Percentiles rank a stretch among this genome's conserved stretches.
phyloP scores from a whole-genome alignment of 2,888 invertebrate species.

The Ennomos quercinarius region DNA sequence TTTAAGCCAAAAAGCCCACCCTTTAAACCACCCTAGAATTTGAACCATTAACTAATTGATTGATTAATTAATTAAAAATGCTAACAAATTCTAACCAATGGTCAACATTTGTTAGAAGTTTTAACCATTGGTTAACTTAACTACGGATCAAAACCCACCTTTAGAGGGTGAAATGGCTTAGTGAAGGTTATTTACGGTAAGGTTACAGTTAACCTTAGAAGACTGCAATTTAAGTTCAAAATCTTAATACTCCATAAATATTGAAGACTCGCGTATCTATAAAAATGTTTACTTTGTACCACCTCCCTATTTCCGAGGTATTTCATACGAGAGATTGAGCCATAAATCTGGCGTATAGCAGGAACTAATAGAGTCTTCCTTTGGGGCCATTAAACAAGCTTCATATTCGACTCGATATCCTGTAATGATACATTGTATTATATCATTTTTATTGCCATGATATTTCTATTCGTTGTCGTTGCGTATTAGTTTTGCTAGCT shows the following conservation, averaged over 20 bases:
- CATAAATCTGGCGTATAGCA: constrained; percentile 65
- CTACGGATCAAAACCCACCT: too few species aligned
- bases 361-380: constrained; percentile 70
- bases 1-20: too few species aligned
- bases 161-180: too few species aligned
- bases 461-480: constrained; percentile 17
- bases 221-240: background rate
- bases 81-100: too few species aligned
- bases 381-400: constrained; percentile 63
- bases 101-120: too few species aligned
- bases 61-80: too few species aligned
- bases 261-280: constrained; percentile 22
- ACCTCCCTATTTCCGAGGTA: constrained; percentile 39
- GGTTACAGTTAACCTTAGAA: too few species aligned
- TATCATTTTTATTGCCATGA: constrained; percentile 36
- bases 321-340: constrained; percentile 59
- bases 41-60: too few species aligned
- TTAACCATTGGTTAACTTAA: too few species aligned
- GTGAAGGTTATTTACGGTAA: too few species aligned
- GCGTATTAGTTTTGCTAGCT: constrained; percentile 1
- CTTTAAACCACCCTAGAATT: too few species aligned
- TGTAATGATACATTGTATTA: constrained; percentile 35
- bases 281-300: constrained; percentile 42
- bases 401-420: constrained; percentile 43
- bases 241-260: constrained; percentile 17